Evolutionary conservation across 35 echinoderm and acorn worm species (phyloP).

Genomic region (Chiridota heheva): DNA sequence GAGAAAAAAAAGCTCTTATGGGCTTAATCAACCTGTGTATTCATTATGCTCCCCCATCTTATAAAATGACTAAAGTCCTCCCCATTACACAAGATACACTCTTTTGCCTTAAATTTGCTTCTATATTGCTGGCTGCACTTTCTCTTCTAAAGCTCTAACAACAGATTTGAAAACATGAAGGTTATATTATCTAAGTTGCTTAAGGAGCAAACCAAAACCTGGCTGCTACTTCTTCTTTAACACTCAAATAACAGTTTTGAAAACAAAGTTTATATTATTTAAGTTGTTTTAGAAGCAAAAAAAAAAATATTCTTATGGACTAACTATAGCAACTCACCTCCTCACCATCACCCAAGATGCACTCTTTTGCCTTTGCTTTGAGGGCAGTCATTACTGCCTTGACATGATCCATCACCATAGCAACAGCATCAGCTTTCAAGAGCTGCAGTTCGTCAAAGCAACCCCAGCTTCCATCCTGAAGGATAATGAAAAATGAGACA

Average conservation of each 20-base stretch:
- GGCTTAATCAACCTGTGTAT: no score
- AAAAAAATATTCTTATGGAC: background rate
- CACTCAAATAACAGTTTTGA: background rate
- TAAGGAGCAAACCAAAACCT: no score
- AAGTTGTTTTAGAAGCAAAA: background rate
- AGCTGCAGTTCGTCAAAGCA: slow-evolving; percentile 99
- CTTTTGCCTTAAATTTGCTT: no score
- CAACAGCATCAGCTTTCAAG: slow-evolving; percentile 61
- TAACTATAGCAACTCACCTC: slow-evolving; percentile 53
- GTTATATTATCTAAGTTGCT: no score
- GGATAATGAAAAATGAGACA: slow-evolving; percentile 10
- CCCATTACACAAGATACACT: no score
- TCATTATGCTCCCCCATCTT: no score
- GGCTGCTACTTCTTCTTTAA: no score
- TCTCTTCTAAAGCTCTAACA: no score
- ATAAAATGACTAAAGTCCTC: no score
- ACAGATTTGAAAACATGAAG: no score
- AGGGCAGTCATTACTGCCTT: slow-evolving; percentile 79
- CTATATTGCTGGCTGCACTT: no score
- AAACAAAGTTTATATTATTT: background rate
- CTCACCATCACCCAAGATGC: slow-evolving; percentile 85
- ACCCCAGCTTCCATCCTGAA: slow-evolving; percentile 96
- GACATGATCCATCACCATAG: slow-evolving; percentile 88
- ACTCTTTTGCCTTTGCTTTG: slow-evolving; percentile 60
- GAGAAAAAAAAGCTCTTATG: no score